These are phyloP conservation scores for Acanthoscelides obtectus DNA, from an alignment of 2,888 invertebrate species.

Conservation along the genomic window DNA sequence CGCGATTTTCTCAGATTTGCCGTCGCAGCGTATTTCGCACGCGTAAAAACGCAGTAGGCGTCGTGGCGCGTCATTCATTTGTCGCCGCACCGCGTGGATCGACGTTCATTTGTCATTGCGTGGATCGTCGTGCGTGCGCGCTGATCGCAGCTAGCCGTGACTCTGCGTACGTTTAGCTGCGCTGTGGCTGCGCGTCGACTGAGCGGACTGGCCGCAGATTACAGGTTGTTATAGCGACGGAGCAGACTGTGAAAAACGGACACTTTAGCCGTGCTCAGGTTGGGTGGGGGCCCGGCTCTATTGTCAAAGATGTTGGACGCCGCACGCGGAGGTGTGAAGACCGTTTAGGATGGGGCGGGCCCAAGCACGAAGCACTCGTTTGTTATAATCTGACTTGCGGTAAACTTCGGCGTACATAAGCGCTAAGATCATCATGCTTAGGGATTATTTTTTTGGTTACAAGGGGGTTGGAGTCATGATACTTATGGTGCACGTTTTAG, in stretches of 20 bases:
- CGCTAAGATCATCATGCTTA: too few relatives aligned
- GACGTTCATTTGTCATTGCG: conserved; percentile 3
- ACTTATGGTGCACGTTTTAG: too few relatives aligned
- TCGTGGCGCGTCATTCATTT: conserved; percentile 22
- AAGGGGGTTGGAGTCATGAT: too few relatives aligned
- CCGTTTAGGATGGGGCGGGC: conserved; percentile 12
- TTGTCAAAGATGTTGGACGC: background rate
- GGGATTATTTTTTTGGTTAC: too few relatives aligned
- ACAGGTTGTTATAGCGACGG: conserved; percentile 45
- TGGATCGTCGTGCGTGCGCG: background rate
- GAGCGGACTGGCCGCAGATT: conserved; percentile 36
- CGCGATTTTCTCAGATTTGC: background rate
- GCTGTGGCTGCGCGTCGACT: conserved; percentile 24
- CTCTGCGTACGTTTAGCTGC: conserved; percentile 11
- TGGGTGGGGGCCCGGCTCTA: conserved; percentile 23
- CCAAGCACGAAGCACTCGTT: background rate
- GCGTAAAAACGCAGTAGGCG: conserved; percentile 1
- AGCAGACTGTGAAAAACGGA: conserved; percentile 40
- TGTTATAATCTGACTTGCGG: background rate
- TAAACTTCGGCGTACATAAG: too few relatives aligned
- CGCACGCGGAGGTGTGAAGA: conserved; percentile 22
- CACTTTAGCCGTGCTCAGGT: conserved; percentile 19
- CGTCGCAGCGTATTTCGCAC: background rate
- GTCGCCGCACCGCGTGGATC: conserved; percentile 9
- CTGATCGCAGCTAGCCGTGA: background rate